Evolutionary conservation across 2,888 invertebrate genomes (phyloP).

Genomic region (Amiota minor): DNA sequence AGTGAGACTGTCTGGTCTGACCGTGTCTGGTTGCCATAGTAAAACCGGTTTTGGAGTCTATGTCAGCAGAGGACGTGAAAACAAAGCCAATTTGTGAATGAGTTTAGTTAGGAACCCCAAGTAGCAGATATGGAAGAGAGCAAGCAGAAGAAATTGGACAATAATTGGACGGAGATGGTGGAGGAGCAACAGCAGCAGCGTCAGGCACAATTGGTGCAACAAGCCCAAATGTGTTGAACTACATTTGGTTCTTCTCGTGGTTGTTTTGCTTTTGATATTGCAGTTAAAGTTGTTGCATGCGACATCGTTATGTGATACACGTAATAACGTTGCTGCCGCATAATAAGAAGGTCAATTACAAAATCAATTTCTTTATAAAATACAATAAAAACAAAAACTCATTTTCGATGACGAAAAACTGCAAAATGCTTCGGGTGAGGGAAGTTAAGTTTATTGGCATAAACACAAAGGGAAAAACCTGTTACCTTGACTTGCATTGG

Average conservation of each 20-base stretch:
- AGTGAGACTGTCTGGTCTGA: neutral
- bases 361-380: constrained; percentile 43
- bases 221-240: constrained; percentile 32
- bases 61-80: constrained; percentile 1
- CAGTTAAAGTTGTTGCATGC: constrained; percentile 50
- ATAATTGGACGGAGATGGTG: neutral
- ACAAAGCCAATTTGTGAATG: neutral
- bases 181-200: neutral
- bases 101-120: neutral
- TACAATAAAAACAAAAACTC: neutral
- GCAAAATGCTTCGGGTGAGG: neutral
- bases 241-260: constrained; percentile 2
- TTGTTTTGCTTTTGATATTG: constrained; percentile 5
- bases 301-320: constrained; percentile 53
- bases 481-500: constrained; percentile 49
- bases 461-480: constrained; percentile 47
- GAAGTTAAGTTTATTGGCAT: constrained; percentile 43
- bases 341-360: constrained; percentile 61
- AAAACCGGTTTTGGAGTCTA: neutral
- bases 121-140: neutral
- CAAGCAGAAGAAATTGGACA: neutral
- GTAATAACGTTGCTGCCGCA: constrained; percentile 48
- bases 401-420: neutral
- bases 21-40: neutral
- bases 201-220: constrained; percentile 10